phyloP scores from a whole-genome alignment of 2,113 vertebrate species.

The Sus scrofa region T2T-Sscrofa CM000817.6:99391001-99391500 shows the following conservation, averaged over 20 bases:
- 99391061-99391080: neutral
- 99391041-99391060: conserved; percentile 23
- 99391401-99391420: neutral
- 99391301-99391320: conserved; percentile 27
- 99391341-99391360: conserved; percentile 51
- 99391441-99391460: neutral
- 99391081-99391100: conserved; percentile 41
- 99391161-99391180: conserved; percentile 63
- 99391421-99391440: neutral
- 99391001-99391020: conserved; percentile 42
- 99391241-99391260: conserved; percentile 66
- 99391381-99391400: neutral
- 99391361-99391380: conserved; percentile 63
- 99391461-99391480: neutral
- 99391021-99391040: neutral
- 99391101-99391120: conserved; percentile 10
- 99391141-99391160: conserved; percentile 67
- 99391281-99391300: conserved; percentile 41
- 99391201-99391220: neutral
- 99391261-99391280: conserved; percentile 37
- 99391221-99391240: conserved; percentile 60
- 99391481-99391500: neutral
- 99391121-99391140: conserved; percentile 50
- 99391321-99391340: conserved; percentile 35
- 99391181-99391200: conserved; percentile 71